Conservation (phyloP, 2,113 vertebrate species). For the Onychostoma macrolepis region DNA sequence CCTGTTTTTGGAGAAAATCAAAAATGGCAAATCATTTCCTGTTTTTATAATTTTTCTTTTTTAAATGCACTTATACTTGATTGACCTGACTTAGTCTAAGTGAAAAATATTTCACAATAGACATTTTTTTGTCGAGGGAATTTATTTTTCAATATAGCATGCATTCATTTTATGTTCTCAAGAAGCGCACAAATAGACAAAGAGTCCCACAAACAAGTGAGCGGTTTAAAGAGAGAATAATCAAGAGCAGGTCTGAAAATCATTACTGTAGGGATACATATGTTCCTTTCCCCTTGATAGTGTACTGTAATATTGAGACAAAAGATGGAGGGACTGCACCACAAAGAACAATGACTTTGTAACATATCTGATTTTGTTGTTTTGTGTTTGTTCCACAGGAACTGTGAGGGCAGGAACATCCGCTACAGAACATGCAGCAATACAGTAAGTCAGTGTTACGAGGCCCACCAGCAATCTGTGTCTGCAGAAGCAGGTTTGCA, state of each 20-base stretch:
- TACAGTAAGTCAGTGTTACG: slow-evolving; percentile 78
- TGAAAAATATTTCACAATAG: neutral
- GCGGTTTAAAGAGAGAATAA: neutral
- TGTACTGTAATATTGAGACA: neutral
- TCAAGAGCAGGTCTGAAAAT: neutral
- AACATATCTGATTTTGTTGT: neutral
- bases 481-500: neutral
- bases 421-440: slow-evolving; percentile 93
- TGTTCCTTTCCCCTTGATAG: neutral
- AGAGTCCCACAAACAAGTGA: neutral
- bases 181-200: neutral
- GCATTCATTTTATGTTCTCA: neutral
- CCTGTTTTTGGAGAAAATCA: neutral
- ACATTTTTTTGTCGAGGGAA: neutral
- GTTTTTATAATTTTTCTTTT: neutral
- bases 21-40: neutral
- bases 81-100: neutral
- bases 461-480: neutral
- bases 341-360: neutral
- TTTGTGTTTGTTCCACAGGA: slow-evolving; percentile 72
- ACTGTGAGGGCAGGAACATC: slow-evolving; percentile 91
- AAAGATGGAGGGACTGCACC: neutral
- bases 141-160: neutral
- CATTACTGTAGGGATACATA: neutral
- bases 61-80: neutral